Percentiles rank a stretch among this genome's conserved stretches.
Conservation (phyloP, 2,888 invertebrate species). For the Tiphia femorata region DNA sequence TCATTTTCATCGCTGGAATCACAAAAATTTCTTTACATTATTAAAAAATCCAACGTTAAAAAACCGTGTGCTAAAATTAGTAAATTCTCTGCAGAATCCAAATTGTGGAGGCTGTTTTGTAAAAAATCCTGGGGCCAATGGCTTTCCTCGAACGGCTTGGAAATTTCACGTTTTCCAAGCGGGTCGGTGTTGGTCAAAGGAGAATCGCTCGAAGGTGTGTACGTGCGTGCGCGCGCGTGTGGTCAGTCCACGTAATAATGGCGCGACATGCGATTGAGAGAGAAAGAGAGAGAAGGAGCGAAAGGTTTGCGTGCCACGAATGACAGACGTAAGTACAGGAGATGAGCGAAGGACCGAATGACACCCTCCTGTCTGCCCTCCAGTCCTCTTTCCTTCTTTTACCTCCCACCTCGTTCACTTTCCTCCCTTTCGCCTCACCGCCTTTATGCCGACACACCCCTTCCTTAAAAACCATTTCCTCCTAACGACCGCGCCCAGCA, state of each 20-base stretch:
- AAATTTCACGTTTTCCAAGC: no score
- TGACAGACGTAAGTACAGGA: constrained; percentile 64
- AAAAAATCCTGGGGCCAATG: no score
- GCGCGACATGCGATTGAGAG: constrained; percentile 53
- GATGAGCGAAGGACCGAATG: constrained; percentile 53
- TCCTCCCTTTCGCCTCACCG: neutral
- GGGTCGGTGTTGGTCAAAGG: no score
- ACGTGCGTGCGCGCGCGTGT: constrained; percentile 27
- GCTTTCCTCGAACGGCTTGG: no score
- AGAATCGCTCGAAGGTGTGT: no score
- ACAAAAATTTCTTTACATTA: no score
- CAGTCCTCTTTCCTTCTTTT: neutral
- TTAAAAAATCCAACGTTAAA: no score
- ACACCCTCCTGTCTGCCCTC: constrained; percentile 19
- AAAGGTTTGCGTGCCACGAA: constrained; percentile 59
- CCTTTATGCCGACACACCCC: constrained; percentile 41
- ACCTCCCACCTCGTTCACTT: neutral
- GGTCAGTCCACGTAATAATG: constrained; percentile 56
- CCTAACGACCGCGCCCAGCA: constrained; percentile 32
- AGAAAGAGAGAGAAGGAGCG: constrained; percentile 37
- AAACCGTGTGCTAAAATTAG: no score
- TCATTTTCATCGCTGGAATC: no score
- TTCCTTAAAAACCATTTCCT: constrained; percentile 50
- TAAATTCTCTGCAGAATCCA: no score
- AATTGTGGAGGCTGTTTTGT: no score